Evolutionary conservation across 2,113 vertebrate genomes (phyloP), one percentile per base, ranked within the genome.

Genomic region (Corydoras sp.): DNA sequence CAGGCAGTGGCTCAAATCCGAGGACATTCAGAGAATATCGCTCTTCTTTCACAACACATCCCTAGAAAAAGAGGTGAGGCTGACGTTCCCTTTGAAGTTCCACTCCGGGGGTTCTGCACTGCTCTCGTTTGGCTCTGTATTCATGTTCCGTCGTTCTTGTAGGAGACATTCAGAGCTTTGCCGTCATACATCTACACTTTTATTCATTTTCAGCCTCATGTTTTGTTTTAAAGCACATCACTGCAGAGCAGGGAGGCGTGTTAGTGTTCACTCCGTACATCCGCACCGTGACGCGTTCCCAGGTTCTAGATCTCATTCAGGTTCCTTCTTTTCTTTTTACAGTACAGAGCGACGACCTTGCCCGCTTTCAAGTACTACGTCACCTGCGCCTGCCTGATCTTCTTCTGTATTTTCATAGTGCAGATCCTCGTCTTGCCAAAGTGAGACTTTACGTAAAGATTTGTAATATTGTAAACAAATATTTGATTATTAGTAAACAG

Each of bases 1-100:
- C 74, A 99, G 96, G 83, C 96, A 99, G 62, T 99, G 96, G 96
- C 92, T 98, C 55, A 99, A 99, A 83, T 99, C 96, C 11, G 95
- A 99, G 80, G 96, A 99, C 75, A 98, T 99, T 83, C 94, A 99
- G 83, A 93, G 96, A 88, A 96, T 98, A 89, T 96, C 95, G 0
- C 86, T 99, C 78, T 93, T 98, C 83, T 99, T 99, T 86, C 96
- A 99, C 76, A 96, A 98, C 82, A 95, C 94, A 85, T 84, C 90
- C 35, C 84, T 98, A 77, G 96, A 99, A 81, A 98, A 96, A 83
- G 95, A 99, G 89, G 96, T 98, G 91, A 92, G 81, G 69, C 1
- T 13, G 6, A 11, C 11, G 8, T 11, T 49, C 72, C 10, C 29
- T 43, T 69, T 61, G 68, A 30, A 50, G 6, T 7, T 9, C 31